Base-by-base conservation (phyloP, 2,888 invertebrate species). In the Zhuqinia jingwanae region DNA sequence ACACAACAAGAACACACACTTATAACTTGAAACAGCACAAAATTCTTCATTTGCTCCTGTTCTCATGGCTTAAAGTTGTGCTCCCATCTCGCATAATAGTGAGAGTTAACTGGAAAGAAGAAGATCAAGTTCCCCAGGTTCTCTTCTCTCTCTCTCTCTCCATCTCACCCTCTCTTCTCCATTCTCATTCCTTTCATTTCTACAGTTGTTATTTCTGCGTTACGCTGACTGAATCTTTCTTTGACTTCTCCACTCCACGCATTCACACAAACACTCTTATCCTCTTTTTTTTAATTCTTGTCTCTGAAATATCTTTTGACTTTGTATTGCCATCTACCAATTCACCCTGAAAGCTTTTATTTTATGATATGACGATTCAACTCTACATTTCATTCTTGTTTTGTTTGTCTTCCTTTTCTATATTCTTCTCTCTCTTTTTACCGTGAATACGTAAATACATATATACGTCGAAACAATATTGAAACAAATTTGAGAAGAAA, bases 251-350 rank as follows among this genome's bases (percentile, higher is more conserved):
- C 8, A n/a, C n/a, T n/a, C n/a, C n/a, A n/a, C n/a, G 36, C 36
- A 36, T 36, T 36, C 36, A 36, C 5, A 36, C 36, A 53, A 13
- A 63, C 30, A 17, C n/a, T n/a, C n/a, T n/a, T n/a, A n/a, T n/a
- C n/a, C n/a, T n/a, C n/a, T n/a, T n/a, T n/a, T 60, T 45, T 45
- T 20, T 56, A 11, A 58, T 2, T 60, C 68, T 63, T 79, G 10
- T 50, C 58, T 10, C 30, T 47, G 17, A 8, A 60, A 45, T 63
- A 13, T 60, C 13, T 82, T 82, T 82, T 50, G 27, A 63, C 75
- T 47, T 82, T 13, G 17, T 22, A 42, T 82, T 75, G 73, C 82
- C 82, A 82, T 82, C 82, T 82, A 82, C 42, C 15, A 27, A 56
- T 25, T 3, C 60, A 2, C 47, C 11, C 27, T 17, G 20, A 30